Conservation (phyloP, 2,113 vertebrate genomes). For the Microcebus lehilahytsara region DNA sequence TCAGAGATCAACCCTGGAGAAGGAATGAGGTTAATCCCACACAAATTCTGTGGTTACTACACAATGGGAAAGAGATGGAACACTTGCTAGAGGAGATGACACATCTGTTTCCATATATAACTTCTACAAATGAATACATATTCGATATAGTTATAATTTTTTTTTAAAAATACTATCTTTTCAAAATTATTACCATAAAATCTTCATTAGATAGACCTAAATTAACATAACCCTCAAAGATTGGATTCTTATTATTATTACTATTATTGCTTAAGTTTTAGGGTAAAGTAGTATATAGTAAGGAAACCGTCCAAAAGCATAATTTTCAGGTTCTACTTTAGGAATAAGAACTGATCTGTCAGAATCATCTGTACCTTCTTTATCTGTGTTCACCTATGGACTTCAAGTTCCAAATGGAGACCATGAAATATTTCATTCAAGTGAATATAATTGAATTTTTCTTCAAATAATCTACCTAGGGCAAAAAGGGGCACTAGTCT, state of each 20-base stretch:
- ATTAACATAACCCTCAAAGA: neutral
- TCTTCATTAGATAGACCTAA: neutral
- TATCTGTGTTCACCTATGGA: neutral
- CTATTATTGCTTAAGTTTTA: neutral
- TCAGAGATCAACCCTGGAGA: neutral
- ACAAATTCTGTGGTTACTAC: neutral
- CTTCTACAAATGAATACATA: neutral
- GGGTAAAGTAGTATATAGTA: neutral
- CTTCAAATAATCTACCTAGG: neutral
- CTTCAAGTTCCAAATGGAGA: neutral
- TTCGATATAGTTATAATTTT: neutral
- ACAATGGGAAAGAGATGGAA: neutral
- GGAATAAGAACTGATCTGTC: neutral
- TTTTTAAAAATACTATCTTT: neutral
- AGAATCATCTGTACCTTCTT: neutral
- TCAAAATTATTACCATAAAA: neutral
- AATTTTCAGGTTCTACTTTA: neutral
- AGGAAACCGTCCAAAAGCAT: neutral
- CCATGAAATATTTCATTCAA: neutral
- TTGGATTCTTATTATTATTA: neutral
- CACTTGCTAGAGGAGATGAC: neutral
- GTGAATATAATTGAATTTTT: neutral
- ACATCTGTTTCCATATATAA: neutral
- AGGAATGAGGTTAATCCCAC: neutral
- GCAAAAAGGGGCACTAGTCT: neutral